phyloP scores from a whole-genome alignment of 1,140 invertebrate genomes.

The Rhopalosiphum maidis region DNA sequence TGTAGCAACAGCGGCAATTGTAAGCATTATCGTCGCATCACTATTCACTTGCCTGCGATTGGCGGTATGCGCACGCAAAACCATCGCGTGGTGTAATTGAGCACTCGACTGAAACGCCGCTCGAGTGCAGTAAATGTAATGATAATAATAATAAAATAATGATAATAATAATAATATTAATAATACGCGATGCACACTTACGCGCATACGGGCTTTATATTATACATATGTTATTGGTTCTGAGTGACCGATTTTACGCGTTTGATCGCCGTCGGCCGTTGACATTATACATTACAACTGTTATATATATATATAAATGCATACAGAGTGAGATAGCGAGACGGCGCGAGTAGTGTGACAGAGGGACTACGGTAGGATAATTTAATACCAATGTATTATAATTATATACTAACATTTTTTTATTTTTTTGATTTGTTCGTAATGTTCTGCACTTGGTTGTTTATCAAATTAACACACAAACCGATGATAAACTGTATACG shows the following conservation, averaged over 20 bases:
- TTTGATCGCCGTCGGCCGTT: neutral
- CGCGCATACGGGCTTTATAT: neutral
- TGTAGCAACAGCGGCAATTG: neutral
- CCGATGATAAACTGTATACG: neutral
- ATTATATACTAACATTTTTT: neutral
- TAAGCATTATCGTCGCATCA: neutral
- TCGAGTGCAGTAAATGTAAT: neutral
- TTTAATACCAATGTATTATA: neutral
- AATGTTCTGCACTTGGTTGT: neutral
- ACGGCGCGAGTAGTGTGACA: neutral
- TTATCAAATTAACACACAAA: neutral
- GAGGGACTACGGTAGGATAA: neutral
- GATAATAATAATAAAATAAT: too few relatives aligned
- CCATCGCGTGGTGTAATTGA: conserved; percentile 13
- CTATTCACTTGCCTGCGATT: neutral
- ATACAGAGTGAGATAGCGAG: neutral
- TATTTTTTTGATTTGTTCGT: neutral
- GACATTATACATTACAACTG: neutral
- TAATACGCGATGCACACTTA: neutral
- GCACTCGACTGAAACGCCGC: conserved; percentile 7
- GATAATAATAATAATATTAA: neutral
- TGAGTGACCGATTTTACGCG: neutral
- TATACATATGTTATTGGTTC: neutral
- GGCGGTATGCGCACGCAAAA: neutral
- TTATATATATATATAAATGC: neutral